Evolutionary conservation across 2,797 vertebrate genomes (phyloP), one percentile per base, ranked within the genome.

Genomic region (Otolemur crassicaudatus): DNA sequence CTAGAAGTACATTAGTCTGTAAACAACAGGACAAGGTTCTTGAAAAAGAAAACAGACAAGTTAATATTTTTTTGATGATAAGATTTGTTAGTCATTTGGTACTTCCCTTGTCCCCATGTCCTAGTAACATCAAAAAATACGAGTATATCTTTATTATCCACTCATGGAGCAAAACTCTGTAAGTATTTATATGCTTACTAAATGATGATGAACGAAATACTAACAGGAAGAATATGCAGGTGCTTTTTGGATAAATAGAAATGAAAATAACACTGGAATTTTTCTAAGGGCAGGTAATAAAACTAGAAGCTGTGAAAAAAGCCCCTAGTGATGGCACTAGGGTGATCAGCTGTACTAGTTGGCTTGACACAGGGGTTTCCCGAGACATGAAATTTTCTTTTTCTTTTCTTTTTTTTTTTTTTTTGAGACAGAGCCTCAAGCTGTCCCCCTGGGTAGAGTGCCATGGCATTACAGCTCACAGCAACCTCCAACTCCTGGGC

Each of bases 11-110:
- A 65, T 60, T 75, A 80, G 90, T 91, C 60, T 85, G 19, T 96
- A 96, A 98, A 96, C 94, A 94, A 81, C 40, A 96, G 29, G 29
- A 65, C 60, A 76, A 72, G 31, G 43, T 34, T 34, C 67, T 87
- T 95, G n/a, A 46, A 75, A 97, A 87, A 89, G 29, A 84, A 70
- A 90, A 92, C 31, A 94, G 43, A 37, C 82, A 58, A 73, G n/a
- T 40, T 94, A 81, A 81, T 87, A 56, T 23, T 88, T 93, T 69
- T 77, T 80, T 82, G 37, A 29, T 87, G 49, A n/a, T 49, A 23
- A 86, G 83, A 90, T 43, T 9, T 83, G n/a, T 70, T 69, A 29
- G 23, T 46, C 92, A 81, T 73, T 63, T 53, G n/a, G 17, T 87
- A 61, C 3, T 70, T 63, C 43, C 60, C 27, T 40, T 72, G 27